A percentile compares a stretch with the other conserved stretches of the same genome.
Conservation (phyloP, 2,797 vertebrate species). For the Bovichtus variegatus region DNA sequence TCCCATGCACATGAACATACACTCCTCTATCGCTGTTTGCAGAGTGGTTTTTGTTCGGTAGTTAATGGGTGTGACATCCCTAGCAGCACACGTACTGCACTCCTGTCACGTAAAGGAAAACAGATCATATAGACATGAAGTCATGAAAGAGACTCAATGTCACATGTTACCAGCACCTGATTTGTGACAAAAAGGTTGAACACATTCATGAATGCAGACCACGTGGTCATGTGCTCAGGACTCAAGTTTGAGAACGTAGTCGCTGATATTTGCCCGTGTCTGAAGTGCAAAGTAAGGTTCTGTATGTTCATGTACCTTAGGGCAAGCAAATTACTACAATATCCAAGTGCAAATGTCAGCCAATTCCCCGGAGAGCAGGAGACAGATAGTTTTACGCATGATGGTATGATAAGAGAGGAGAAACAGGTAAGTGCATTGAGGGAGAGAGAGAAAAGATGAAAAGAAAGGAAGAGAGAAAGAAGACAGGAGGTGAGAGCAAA, state of each 20-base stretch:
- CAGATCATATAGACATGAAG: slow-evolving; percentile 6
- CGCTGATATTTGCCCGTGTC: slow-evolving; percentile 64
- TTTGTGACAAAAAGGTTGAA: not conserved
- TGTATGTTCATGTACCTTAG: slow-evolving; percentile 69
- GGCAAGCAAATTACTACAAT: slow-evolving; percentile 74
- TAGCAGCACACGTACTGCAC: no score
- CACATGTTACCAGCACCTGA: not conserved
- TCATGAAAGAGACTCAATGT: not conserved
- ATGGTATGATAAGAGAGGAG: slow-evolving; percentile 54
- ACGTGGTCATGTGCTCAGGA: not conserved
- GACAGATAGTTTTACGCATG: slow-evolving; percentile 60
- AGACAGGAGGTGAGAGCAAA: slow-evolving; percentile 33
- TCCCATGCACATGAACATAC: no score
- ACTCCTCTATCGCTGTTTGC: no score
- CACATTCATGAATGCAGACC: slow-evolving; percentile 34
- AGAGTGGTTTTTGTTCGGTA: no score
- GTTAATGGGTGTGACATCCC: no score
- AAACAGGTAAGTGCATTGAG: slow-evolving; percentile 26
- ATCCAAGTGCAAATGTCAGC: slow-evolving; percentile 78
- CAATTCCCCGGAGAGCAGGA: slow-evolving; percentile 58
- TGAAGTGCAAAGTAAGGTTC: slow-evolving; percentile 56
- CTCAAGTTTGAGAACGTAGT: slow-evolving; percentile 30
- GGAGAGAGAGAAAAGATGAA: slow-evolving; percentile 20
- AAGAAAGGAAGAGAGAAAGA: not conserved
- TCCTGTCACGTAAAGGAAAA: not conserved